A percentile compares a stretch with the other conserved stretches of the same genome.
These are phyloP conservation scores for Horisme vitalbata DNA, from an alignment of 2,888 invertebrate genomes.

Conservation along the genomic window DNA sequence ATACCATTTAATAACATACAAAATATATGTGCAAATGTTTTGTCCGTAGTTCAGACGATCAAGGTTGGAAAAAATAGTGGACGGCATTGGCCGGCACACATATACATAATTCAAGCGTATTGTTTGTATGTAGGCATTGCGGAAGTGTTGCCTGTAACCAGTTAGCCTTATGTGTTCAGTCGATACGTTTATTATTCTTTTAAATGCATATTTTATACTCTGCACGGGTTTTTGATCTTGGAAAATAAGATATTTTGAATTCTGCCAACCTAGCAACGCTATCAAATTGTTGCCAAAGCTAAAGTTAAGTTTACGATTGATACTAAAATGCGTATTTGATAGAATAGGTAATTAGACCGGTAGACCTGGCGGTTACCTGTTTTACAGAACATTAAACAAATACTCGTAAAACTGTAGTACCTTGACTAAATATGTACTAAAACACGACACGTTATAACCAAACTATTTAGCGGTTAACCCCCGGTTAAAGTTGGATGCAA, in stretches of 20 bases:
- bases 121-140: conserved; percentile 57
- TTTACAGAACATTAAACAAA: not conserved
- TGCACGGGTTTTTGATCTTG: conserved; percentile 39
- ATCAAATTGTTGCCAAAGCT: not conserved
- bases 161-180: conserved; percentile 68
- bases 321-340: conserved; percentile 12
- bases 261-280: conserved; percentile 2
- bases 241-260: conserved; percentile 25
- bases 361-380: conserved; percentile 10
- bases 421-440: too few relatives aligned
- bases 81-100: conserved; percentile 57
- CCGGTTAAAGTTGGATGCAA: conserved; percentile 29
- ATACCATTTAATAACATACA: too few relatives aligned
- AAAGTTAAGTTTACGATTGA: conserved; percentile 3
- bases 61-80: conserved; percentile 70
- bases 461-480: conserved; percentile 14
- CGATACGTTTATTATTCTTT: conserved; percentile 48
- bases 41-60: conserved; percentile 50
- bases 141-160: conserved; percentile 64
- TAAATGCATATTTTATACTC: conserved; percentile 36
- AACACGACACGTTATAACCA: too few relatives aligned
- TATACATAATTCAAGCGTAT: conserved; percentile 59
- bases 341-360: not conserved
- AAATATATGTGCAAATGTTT: conserved; percentile 27
- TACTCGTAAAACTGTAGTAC: not conserved